Evolutionary conservation across 1,140 invertebrate genomes (phyloP).

Genomic region (Dendrolimus kikuchii): DNA sequence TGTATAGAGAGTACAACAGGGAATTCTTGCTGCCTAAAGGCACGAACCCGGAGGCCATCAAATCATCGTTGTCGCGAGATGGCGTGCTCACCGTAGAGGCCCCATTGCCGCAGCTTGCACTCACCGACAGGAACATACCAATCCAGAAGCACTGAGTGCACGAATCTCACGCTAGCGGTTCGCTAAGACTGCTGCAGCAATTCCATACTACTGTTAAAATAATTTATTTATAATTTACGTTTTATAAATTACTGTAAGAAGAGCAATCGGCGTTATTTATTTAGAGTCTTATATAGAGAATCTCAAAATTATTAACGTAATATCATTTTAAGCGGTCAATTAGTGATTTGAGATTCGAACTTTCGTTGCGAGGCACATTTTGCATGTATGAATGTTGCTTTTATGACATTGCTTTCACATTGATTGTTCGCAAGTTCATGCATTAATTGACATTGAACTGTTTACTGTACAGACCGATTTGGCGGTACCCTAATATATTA

Average conservation of each 20-base stretch:
- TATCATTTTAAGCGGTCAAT: constrained; percentile 32
- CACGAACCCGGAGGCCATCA: constrained; percentile 93
- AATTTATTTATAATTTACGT: constrained; percentile 68
- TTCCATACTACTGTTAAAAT: constrained; percentile 68
- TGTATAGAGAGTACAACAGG: constrained; percentile 96
- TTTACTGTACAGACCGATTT: neutral
- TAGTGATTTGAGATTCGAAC: constrained; percentile 36
- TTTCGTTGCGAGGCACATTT: constrained; percentile 31
- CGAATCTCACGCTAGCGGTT: constrained; percentile 22
- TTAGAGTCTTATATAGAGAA: constrained; percentile 58
- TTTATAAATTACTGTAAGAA: constrained; percentile 49
- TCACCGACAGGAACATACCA: constrained; percentile 70
- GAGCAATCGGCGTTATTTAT: constrained; percentile 59
- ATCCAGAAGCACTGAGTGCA: constrained; percentile 67
- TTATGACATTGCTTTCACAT: constrained; percentile 54
- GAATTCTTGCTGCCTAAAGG: constrained; percentile 96
- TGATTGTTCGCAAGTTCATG: constrained; percentile 43
- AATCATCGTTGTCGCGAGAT: constrained; percentile 92
- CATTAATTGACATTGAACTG: constrained; percentile 28
- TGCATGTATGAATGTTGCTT: constrained; percentile 39
- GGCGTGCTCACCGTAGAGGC: constrained; percentile 95
- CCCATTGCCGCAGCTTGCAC: constrained; percentile 84
- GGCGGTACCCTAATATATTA: neutral
- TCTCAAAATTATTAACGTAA: constrained; percentile 58
- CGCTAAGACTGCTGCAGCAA: constrained; percentile 44